Evolutionary conservation across 2,797 vertebrate species (phyloP).

Genomic region (Gobio occitaniae): DNA sequence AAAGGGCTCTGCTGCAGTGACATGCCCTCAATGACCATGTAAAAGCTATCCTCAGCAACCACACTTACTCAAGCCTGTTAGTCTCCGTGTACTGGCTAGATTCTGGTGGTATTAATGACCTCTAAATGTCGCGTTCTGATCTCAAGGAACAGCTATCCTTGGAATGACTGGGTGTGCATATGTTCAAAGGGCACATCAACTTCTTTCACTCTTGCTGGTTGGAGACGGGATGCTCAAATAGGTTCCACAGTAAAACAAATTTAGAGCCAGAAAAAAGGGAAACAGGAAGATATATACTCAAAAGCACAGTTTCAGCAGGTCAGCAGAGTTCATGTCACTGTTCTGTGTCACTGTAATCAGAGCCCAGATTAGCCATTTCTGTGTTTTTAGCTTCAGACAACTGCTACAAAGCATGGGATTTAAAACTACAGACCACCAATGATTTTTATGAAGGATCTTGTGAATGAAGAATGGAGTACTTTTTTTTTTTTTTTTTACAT

Average conservation of each 20-base stretch:
- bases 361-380: not conserved
- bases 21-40: not conserved
- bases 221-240: not conserved
- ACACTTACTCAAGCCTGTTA: not conserved
- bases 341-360: not conserved
- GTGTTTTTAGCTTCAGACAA: not conserved
- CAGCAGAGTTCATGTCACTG: not conserved
- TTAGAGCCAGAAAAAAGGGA: not conserved
- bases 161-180: not conserved
- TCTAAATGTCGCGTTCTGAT: constrained; percentile 43
- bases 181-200: constrained; percentile 18
- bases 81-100: not conserved
- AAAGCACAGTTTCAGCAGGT: not conserved
- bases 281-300: not conserved
- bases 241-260: not conserved
- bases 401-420: not conserved
- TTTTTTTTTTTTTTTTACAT: no score
- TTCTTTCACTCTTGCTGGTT: not conserved
- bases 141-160: constrained; percentile 24
- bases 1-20: not conserved
- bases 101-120: constrained; percentile 30
- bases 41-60: constrained; percentile 10
- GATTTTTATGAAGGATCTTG: not conserved
- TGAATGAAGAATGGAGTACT: not conserved
- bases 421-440: not conserved